phyloP scores from a whole-genome alignment of 2,113 vertebrate genomes.

The Toxotes jaculatrix region DNA sequence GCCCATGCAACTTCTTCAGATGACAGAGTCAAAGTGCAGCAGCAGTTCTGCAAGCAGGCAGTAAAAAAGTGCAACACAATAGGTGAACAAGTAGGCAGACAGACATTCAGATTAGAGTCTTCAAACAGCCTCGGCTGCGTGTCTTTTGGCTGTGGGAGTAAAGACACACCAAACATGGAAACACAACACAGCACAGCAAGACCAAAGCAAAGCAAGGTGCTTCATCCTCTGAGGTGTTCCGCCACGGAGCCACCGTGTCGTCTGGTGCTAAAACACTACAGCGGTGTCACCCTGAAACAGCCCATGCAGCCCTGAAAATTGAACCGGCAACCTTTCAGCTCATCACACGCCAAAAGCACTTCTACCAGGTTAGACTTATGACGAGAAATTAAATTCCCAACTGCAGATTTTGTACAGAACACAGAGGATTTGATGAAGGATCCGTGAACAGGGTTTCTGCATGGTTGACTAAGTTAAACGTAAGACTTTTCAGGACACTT shows the following conservation, averaged over 20 bases:
- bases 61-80: not conserved
- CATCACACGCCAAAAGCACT: not conserved
- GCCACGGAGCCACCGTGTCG: not conserved
- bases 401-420: not conserved
- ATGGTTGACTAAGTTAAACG: not conserved
- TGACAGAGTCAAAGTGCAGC: conserved; percentile 29
- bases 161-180: not conserved
- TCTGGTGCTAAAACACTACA: not conserved
- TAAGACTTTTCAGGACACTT: no score
- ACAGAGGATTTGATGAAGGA: not conserved
- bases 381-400: not conserved
- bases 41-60: conserved; percentile 11
- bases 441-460: no score
- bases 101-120: not conserved
- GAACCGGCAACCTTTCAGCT: not conserved
- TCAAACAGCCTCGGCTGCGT: not conserved
- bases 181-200: conserved; percentile 2
- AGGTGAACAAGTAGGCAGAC: not conserved
- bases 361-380: not conserved
- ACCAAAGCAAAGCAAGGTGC: no score
- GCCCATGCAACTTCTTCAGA: not conserved
- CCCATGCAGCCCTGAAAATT: not conserved
- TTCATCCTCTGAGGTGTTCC: not conserved
- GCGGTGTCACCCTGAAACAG: not conserved
- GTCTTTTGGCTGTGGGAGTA: not conserved